Percentiles rank a stretch among this genome's conserved stretches.
Conservation (phyloP, 1,140 invertebrate species). For the Solen grandis region DNA sequence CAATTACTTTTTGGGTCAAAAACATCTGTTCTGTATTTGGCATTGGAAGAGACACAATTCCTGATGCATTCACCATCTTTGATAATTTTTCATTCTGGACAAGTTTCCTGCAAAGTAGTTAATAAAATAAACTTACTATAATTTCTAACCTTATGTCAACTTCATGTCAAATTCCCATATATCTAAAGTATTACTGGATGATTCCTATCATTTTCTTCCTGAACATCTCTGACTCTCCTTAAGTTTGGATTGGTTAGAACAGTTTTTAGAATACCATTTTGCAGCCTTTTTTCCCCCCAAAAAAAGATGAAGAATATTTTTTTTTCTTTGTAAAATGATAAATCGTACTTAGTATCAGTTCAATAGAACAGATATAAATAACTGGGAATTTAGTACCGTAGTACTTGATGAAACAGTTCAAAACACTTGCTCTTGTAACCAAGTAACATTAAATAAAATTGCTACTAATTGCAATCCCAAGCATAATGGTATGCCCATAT, state of each 20-base stretch:
- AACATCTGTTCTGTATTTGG: not conserved
- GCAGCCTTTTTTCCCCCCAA: not conserved
- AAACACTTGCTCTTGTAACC: not conserved
- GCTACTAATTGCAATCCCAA: not conserved
- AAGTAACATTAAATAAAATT: not conserved
- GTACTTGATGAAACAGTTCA: not conserved
- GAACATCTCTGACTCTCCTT: not conserved
- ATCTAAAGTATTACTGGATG: too few species aligned
- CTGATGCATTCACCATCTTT: conserved; percentile 39
- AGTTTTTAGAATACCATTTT: not conserved
- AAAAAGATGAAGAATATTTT: too few species aligned
- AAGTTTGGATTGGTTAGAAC: not conserved
- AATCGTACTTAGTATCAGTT: not conserved
- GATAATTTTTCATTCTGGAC: conserved; percentile 19
- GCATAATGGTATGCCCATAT: not conserved
- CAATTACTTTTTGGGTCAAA: not conserved
- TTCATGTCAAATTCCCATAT: too few species aligned
- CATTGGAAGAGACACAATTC: not conserved
- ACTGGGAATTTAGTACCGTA: not conserved
- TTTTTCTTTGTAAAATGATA: too few species aligned
- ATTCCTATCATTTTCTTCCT: not conserved
- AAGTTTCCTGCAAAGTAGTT: conserved; percentile 9
- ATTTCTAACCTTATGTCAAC: not conserved
- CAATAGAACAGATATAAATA: not conserved
- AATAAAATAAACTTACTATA: not conserved